Conservation (phyloP, 2,113 vertebrate species). For the Gallinago undulata region DNA sequence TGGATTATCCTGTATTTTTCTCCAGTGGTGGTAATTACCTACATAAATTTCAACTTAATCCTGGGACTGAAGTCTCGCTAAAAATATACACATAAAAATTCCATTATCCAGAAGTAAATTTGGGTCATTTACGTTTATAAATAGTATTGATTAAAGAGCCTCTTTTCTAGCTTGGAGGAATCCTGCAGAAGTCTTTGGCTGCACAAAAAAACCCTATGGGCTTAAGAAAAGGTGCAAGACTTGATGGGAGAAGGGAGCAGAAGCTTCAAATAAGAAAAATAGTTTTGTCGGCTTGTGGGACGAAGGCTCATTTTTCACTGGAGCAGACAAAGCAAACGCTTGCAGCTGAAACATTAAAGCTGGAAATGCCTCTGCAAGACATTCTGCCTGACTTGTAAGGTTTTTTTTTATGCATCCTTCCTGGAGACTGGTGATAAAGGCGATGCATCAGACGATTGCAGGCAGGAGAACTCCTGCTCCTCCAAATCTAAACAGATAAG, state of each 20-base stretch:
- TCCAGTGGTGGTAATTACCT: constrained; percentile 59
- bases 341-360: neutral
- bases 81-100: constrained; percentile 14
- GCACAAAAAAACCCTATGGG: neutral
- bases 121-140: neutral
- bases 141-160: neutral
- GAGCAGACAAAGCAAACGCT: neutral
- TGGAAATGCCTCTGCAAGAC: neutral
- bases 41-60: constrained; percentile 48
- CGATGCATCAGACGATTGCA: neutral
- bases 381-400: neutral
- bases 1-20: constrained; percentile 25
- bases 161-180: neutral
- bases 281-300: neutral
- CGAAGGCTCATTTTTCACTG: neutral
- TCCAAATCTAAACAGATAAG: neutral
- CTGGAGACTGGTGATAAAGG: neutral
- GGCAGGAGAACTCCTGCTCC: neutral
- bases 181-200: neutral
- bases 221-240: neutral
- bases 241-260: neutral
- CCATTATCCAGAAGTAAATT: constrained; percentile 27
- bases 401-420: neutral
- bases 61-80: constrained; percentile 1
- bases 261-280: neutral